A percentile compares a stretch with the other conserved stretches of the same genome.
phyloP scores from a whole-genome alignment of 2,113 vertebrate genomes.

The Tragelaphus strepsiceros region DNA sequence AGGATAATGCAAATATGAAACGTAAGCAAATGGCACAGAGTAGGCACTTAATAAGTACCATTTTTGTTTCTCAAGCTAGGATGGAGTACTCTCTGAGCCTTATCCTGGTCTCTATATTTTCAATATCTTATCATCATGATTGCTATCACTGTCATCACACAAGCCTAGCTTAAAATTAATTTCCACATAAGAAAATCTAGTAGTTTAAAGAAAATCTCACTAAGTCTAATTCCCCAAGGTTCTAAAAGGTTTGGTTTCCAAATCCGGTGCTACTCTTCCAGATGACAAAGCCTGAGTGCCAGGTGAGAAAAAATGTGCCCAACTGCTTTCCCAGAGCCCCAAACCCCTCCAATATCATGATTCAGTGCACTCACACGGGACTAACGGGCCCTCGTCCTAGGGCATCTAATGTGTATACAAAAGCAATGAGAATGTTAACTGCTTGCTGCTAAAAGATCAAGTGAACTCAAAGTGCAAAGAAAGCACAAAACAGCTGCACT shows the following conservation, averaged over 20 bases:
- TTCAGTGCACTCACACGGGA: neutral
- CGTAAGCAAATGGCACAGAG: neutral
- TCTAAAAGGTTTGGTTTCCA: neutral
- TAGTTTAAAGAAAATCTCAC: neutral
- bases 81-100: neutral
- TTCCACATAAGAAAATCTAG: neutral
- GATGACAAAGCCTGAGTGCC: neutral
- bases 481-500: constrained; percentile 73
- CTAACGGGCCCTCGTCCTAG: neutral
- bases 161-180: neutral
- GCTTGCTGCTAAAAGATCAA: neutral
- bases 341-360: neutral
- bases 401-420: neutral
- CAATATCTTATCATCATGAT: neutral
- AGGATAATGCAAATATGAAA: neutral
- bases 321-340: neutral
- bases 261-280: neutral
- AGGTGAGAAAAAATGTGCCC: neutral
- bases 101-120: neutral
- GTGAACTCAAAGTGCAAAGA: neutral
- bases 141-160: neutral
- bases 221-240: neutral
- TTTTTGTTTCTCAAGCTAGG: neutral
- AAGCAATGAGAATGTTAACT: neutral
- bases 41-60: neutral